Evolutionary conservation across 2,888 invertebrate genomes (phyloP), one percentile per base, ranked within the genome.

Genomic region (Tanytarsus gracilentus): DNA sequence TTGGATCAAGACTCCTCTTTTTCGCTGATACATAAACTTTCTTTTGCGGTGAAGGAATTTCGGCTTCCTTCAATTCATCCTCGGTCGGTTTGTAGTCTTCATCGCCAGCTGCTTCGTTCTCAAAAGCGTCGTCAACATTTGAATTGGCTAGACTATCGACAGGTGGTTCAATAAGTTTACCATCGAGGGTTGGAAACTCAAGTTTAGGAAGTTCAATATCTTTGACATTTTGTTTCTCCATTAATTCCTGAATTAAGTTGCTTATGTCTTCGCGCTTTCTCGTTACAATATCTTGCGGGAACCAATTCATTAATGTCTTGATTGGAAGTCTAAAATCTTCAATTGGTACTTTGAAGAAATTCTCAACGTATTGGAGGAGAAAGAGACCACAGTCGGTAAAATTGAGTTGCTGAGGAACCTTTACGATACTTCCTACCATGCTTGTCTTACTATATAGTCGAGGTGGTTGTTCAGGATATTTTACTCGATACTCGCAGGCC

Each of bases 371-470:
- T 72, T 98, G 95, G 60, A 99, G 76, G 62, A 98, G 78, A 74
- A 89, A 99, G 11, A 98, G 77, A 1, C 99, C 99, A 75, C 99
- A 99, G 72, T 99, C 99, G 39, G 89, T 91, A 70, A 87, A 94
- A 77, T 99, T 99, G 65, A 86, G 89, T 75, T 99, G 99, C 71
- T 97, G 95, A n/a, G 98, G 98, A 64, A 94, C 91, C 76, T 88
- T 89, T 0, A 92, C 91, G 68, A 84, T 85, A 64, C 85, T 83
- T 4, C 94, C 95, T 68, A 87, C 87, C 67, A 96, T 88, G 48
- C 85, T 86, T 66, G 86, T 84, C 71, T 88, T 91, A 64, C 84
- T 85, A 70, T 89, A 94, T 1, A 66, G 39, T 55, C 69, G 70
- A 40, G 67, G 64, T 52, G 80, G 72, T 69, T 84, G 82, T 65